Evolutionary conservation across 2,888 invertebrate genomes (phyloP), one percentile per base, ranked within the genome.

Genomic region (Holacanthella duospinosa): DNA sequence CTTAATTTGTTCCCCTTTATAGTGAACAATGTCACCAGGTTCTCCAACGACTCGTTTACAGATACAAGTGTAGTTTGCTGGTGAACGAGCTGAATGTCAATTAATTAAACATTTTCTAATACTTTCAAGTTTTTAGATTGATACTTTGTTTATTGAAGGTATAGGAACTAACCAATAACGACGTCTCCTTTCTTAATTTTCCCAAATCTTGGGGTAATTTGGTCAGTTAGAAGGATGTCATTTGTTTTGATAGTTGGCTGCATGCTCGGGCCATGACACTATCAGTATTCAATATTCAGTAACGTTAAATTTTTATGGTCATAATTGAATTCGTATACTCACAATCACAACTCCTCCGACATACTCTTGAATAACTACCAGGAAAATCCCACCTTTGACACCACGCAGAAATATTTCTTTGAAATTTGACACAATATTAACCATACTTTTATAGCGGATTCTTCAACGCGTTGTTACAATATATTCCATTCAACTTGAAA

Each of bases 221-320:
- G 87, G 77, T 93, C 93, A 0, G 90, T 88, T 2, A 94, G 76
- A 26, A 94, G 79, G 64, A 93, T 80, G 76, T 94, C 90, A 72
- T 89, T 84, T 1, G 88, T 84, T 73, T 83, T 81, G 59, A 94
- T 82, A 1, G 93, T 92, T 9, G 94, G 94, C 77, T 93, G 88
- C 94, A 94, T 94, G 1, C 93, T 94, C 2, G 91, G 89, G 21
- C 94, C 94, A 60, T 85, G 84, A 78, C 93, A 93, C 92, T 93
- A 61, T 6, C 9, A 36, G 16, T 12, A 36, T 36, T 36, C 6
- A 36, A 36, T 6, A 36, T 12, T 36, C 6, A 36, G 36, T 16
- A 12, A 16, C 6, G 36, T 16, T 12, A 36, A 36, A 12, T 6
- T 12, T 6, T 16, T 6, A 12, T 36, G 6, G 9, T 36, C 36